These are phyloP conservation scores for Takifugu rubripes DNA, from an alignment of 2,797 vertebrate species.

Conservation along the genomic window DNA sequence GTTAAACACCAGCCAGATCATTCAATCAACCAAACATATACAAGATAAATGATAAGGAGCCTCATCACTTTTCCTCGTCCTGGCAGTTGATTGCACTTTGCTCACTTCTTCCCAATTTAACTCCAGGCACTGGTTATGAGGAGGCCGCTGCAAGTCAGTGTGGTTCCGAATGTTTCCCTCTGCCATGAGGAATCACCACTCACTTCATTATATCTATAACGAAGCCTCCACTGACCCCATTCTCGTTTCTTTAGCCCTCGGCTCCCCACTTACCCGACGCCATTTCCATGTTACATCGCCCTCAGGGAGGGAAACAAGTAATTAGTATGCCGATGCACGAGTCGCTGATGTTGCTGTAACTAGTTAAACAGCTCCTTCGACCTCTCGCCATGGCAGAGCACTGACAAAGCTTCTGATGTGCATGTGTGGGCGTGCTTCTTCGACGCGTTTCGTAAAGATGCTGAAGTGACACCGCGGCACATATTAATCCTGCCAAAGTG, in stretches of 20 bases:
- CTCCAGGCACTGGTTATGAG: constrained; percentile 21
- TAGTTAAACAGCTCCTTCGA: constrained; percentile 60
- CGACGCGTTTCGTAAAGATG: constrained; percentile 48
- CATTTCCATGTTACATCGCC: constrained; percentile 36
- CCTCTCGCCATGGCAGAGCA: constrained; percentile 36
- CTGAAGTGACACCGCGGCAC: constrained; percentile 51
- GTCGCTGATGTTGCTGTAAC: constrained; percentile 59
- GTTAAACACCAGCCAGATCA: constrained; percentile 14
- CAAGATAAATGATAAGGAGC: neutral
- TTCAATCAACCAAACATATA: constrained; percentile 25
- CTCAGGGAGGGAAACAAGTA: constrained; percentile 46
- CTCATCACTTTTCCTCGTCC: too few relatives aligned
- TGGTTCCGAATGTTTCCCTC: constrained; percentile 17
- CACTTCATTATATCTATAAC: constrained; percentile 48
- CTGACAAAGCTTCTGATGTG: constrained; percentile 31
- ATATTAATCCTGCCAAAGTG: constrained; percentile 61
- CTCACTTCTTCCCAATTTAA: constrained; percentile 33
- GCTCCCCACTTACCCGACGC: constrained; percentile 24
- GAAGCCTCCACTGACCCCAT: constrained; percentile 50
- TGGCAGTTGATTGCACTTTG: constrained; percentile 18
- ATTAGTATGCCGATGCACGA: constrained; percentile 66
- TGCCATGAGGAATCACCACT: constrained; percentile 25
- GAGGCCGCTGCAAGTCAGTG: constrained; percentile 25
- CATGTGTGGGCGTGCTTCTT: constrained; percentile 8
- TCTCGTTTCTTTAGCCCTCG: constrained; percentile 38